phyloP scores from a whole-genome alignment of 1,140 invertebrate species.

The Periplaneta americana region DNA sequence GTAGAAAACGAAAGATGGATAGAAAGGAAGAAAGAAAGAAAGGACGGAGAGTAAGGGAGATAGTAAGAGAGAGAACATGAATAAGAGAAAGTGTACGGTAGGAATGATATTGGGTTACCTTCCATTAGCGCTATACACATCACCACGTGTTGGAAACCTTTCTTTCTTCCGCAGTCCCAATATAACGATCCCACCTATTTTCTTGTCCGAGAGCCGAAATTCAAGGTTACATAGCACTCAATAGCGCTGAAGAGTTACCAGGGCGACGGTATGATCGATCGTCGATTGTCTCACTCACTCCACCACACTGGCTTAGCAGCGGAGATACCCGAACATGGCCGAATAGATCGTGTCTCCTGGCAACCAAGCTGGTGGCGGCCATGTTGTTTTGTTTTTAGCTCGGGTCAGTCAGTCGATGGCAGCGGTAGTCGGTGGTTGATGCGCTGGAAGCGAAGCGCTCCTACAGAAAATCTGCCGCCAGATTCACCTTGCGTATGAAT shows the following conservation, averaged over 20 bases:
- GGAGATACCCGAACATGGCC: slow-evolving; percentile 1
- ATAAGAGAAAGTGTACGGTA: too few relatives aligned
- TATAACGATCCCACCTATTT: neutral
- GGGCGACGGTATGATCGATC: neutral
- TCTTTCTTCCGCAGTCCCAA: neutral
- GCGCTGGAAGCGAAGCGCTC: neutral
- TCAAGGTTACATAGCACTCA: neutral
- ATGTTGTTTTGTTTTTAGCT: slow-evolving; percentile 14
- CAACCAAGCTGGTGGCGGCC: neutral
- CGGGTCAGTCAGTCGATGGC: neutral
- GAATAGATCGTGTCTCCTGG: neutral
- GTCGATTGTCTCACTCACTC: neutral
- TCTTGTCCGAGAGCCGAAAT: neutral
- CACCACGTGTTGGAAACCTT: neutral
- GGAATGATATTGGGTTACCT: too few relatives aligned
- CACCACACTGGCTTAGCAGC: neutral
- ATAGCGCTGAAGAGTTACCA: neutral
- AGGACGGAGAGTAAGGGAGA: too few relatives aligned
- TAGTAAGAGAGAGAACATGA: too few relatives aligned
- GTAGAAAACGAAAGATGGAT: too few relatives aligned
- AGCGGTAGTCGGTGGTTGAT: neutral
- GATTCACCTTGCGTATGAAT: neutral
- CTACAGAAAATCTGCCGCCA: neutral
- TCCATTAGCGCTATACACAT: neutral
- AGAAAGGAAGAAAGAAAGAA: too few relatives aligned